Conservation (phyloP, 2,797 vertebrate species). For the Cheirogaleus major region DNA sequence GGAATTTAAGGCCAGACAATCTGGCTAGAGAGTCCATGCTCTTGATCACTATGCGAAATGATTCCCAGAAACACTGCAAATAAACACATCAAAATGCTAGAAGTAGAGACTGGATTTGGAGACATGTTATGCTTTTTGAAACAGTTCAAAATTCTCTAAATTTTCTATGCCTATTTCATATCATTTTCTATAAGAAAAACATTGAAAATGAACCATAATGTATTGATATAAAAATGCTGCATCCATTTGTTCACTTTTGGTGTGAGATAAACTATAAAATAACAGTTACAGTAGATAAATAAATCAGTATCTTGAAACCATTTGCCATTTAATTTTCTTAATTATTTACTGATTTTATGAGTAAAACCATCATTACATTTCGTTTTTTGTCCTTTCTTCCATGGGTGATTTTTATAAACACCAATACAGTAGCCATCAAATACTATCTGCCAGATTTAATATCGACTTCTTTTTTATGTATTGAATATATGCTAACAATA, state of each 20-base stretch:
- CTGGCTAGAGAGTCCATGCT: not conserved
- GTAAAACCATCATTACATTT: not conserved
- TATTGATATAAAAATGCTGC: not conserved
- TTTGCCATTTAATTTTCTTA: not conserved
- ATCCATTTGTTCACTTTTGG: not conserved
- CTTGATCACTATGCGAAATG: not conserved
- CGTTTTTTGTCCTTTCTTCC: not conserved
- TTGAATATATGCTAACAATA: not conserved
- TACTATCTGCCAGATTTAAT: not conserved
- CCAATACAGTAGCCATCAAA: not conserved
- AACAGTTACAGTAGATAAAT: conserved; percentile 26
- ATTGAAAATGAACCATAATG: not conserved
- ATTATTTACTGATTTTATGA: conserved; percentile 25
- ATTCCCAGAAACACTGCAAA: not conserved
- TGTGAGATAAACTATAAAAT: not conserved
- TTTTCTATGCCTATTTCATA: not conserved
- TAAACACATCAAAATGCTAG: not conserved
- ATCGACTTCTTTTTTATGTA: not conserved
- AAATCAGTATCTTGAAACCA: not conserved
- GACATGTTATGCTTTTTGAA: not conserved
- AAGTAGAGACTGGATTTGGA: not conserved
- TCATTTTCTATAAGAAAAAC: not conserved
- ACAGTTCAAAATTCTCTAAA: not conserved
- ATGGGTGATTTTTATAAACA: not conserved
- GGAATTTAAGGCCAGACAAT: not conserved